Evolutionary conservation across 2,888 invertebrate species (phyloP), one percentile per base, ranked within the genome.

Genomic region (Baccha elongata): DNA sequence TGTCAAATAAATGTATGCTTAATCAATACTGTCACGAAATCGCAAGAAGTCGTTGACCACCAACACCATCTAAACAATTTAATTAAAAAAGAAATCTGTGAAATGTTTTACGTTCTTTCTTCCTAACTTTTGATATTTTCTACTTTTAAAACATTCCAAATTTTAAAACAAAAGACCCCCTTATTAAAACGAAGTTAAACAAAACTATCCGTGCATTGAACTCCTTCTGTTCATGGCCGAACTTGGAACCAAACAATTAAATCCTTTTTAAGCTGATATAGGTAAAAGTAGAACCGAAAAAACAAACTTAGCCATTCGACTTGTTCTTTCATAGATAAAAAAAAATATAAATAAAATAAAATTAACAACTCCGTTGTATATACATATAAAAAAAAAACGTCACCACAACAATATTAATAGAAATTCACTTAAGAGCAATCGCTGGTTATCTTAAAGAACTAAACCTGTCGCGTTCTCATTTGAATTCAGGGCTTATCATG

Each of bases 401-500:
- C 26, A 29, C 52, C 42, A 42, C 17, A n/a, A 29, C n/a, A 42
- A 17, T 7, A 60, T 23, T 55, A 15, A 42, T 29, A 60, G 42
- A 53, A 64, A 44, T 44, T 44, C 44, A 44, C 37, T 53, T 32
- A 26, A 7, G 4, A 23, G 23, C 11, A n/a, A 37, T 26, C 10
- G 1, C 21, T 46, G 26, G 29, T 40, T 75, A 65, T 75, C 52
- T 26, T 52, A 69, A 69, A 58, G 64, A n/a, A 8, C 65, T 40
- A 81, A 75, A 55, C 75, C 75, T 72, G 81, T 81, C 65, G 81
- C 37, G 67, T 72, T 81, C 60, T 71, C 60, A 81, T 62, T 81
- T 71, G 55, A 81, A 81, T 81, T 81, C 81, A 76, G 52, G 60
- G 60, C 75, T 81, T 81, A 81, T 81, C 81, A 71, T 42, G 17